Evolutionary conservation across 2,113 vertebrate genomes (phyloP), one percentile per base, ranked within the genome.

Genomic region (Rhegmatorhina hoffmannsi): DNA sequence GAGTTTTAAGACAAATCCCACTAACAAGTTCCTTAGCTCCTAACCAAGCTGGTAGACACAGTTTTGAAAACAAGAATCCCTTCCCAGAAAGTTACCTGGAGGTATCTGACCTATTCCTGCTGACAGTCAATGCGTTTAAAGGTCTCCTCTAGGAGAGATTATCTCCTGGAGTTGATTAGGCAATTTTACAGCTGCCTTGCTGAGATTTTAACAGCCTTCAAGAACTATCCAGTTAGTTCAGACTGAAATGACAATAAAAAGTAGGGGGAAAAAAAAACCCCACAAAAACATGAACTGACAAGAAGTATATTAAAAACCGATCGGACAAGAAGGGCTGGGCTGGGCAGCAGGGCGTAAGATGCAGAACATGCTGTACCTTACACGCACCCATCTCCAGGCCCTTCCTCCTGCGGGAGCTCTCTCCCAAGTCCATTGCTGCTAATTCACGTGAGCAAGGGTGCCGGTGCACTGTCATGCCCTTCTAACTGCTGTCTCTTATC

Each of bases 131-230:
- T 10, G 62, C 44, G 87, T 79, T 91, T 79, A 86, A 63, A 88
- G 73, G 52, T 80, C 56, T 91, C 25, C 73, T 46, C 33, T 5
- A 17, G 82, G 33, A 90, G 44, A 47, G 31, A 94, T 83, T 80
- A 92, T 87, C 73, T 89, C 43, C 75, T 53, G 70, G 24, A 94
- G 64, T 2, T 58, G 60, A 91, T 84, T 66, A 75, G 63, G 50
- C 69, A 94, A 84, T 91, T 94, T 93, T 85, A 92, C 67, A 95
- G 72, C 83, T 38, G 60, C 58, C 82, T 63, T 16, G 28, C 77
- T 80, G 79, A 93, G 85, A 72, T 56, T 94, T 84, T 67, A 81
- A 95, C 44, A 94, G 84, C 79, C 78, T 83, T 76, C 72, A 58
- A 49, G 77, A 70, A 36, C 49, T 34, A 87, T 31, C 18, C 52